Conservation (phyloP, 2,888 invertebrate genomes). For the Eilema sororculum region DNA sequence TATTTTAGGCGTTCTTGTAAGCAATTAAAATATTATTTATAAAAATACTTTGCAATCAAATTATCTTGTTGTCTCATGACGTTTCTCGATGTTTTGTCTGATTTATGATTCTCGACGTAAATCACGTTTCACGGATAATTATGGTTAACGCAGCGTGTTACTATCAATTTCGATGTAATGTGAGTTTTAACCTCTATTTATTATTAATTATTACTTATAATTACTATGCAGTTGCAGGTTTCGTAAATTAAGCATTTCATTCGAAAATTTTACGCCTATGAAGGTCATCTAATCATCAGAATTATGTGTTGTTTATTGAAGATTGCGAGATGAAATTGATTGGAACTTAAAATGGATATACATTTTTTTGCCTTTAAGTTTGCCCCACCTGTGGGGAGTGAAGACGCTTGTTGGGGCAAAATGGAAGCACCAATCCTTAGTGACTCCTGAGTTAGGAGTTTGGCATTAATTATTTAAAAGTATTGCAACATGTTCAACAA, state of each 20-base stretch:
- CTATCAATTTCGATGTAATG: constrained; percentile 9
- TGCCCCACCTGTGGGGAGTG: too few species aligned
- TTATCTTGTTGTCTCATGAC: background rate
- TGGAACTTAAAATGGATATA: background rate
- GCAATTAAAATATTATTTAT: background rate
- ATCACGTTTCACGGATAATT: constrained; percentile 9
- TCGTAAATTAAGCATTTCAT: constrained; percentile 6
- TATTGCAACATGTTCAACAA: background rate
- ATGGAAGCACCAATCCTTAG: background rate
- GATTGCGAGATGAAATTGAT: background rate
- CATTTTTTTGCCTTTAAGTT: too few species aligned
- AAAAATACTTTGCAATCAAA: background rate
- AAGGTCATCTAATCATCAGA: background rate
- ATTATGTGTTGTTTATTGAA: background rate
- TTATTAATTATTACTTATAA: constrained; percentile 16
- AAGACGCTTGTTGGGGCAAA: too few species aligned
- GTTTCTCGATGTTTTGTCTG: background rate
- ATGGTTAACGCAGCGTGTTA: constrained; percentile 7
- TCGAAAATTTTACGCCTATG: background rate
- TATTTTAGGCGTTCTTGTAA: background rate
- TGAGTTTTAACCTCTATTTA: constrained; percentile 7
- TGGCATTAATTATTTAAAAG: background rate
- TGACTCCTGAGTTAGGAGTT: background rate
- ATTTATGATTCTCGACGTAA: background rate
- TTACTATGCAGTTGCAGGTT: constrained; percentile 3